A percentile compares a stretch with the other conserved stretches of the same genome.
Evolutionary conservation across 1,140 invertebrate genomes (phyloP).

Genomic region (Steinernema khuongi): DNA sequence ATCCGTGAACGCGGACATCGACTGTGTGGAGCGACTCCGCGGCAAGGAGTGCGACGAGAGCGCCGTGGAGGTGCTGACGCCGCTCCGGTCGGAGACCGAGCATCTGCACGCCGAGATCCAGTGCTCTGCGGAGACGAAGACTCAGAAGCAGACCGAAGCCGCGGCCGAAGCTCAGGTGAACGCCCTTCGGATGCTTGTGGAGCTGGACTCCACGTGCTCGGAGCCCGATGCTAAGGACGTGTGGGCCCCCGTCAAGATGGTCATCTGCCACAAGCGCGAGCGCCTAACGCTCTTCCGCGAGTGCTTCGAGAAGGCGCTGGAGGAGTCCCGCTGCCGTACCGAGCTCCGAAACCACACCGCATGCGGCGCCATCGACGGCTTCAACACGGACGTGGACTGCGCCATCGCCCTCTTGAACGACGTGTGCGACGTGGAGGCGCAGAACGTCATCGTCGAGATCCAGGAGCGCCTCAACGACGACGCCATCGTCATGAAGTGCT

Average conservation of each 20-base stretch:
- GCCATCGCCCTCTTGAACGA: slow-evolving; percentile 47
- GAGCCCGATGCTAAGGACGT: slow-evolving; percentile 1
- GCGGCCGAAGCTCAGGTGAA: not conserved
- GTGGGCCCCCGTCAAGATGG: slow-evolving; percentile 1
- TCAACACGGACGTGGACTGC: slow-evolving; percentile 54
- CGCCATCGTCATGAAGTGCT: slow-evolving; percentile 48
- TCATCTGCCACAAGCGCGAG: slow-evolving; percentile 11
- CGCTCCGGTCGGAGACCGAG: slow-evolving; percentile 43
- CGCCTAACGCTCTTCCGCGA: slow-evolving; percentile 22
- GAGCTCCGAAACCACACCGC: slow-evolving; percentile 15
- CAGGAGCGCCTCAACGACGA: slow-evolving; percentile 54
- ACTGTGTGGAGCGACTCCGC: slow-evolving; percentile 34
- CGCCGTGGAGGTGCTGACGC: slow-evolving; percentile 46
- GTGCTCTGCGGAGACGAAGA: slow-evolving; percentile 27
- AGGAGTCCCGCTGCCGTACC: slow-evolving; percentile 31
- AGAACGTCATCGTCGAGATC: slow-evolving; percentile 49
- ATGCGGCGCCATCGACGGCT: slow-evolving; percentile 48
- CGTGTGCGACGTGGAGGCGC: slow-evolving; percentile 49
- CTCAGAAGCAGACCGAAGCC: not conserved
- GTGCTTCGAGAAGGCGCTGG: slow-evolving; percentile 36
- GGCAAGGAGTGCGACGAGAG: slow-evolving; percentile 39
- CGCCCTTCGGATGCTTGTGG: not conserved
- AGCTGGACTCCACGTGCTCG: slow-evolving; percentile 5
- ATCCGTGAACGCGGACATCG: slow-evolving; percentile 33
- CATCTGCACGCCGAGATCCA: slow-evolving; percentile 44